Evolutionary conservation across 2,113 vertebrate genomes (phyloP).

Genomic region (Himantopus leucocephalus): DNA sequence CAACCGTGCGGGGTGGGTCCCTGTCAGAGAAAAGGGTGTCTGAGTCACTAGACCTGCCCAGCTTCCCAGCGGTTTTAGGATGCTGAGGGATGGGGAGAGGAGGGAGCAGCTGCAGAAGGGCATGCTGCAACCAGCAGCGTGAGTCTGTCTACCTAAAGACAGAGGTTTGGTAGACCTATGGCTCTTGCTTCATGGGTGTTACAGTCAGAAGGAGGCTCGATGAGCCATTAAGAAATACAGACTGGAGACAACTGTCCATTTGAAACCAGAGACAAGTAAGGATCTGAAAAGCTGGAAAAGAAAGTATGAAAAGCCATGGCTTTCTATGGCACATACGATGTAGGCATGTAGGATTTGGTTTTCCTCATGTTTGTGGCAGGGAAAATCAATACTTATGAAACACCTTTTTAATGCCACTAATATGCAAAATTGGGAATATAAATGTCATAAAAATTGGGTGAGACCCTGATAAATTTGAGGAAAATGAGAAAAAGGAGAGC

Average conservation of each 20-base stretch:
- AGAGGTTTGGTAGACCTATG: not conserved
- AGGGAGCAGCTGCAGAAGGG: not conserved
- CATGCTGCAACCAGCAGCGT: fast-evolving
- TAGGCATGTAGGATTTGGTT: not conserved
- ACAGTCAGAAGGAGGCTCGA: not conserved
- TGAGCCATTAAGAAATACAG: not conserved
- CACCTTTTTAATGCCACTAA: not conserved
- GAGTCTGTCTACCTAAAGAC: not conserved
- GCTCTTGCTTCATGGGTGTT: not conserved
- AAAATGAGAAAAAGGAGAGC: not conserved
- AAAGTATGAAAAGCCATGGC: not conserved
- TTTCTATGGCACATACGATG: fast-evolving
- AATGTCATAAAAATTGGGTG: not conserved
- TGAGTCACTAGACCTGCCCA: not conserved
- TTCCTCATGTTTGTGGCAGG: not conserved
- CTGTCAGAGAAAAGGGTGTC: fast-evolving
- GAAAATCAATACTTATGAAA: not conserved
- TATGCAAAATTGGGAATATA: not conserved
- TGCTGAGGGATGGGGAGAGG: not conserved
- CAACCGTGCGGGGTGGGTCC: fast-evolving
- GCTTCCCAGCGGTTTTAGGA: not conserved
- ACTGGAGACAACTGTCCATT: not conserved
- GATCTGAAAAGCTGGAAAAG: not conserved
- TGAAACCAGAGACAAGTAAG: not conserved
- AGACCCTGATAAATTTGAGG: not conserved